A percentile compares a stretch with the other conserved stretches of the same genome.
These are phyloP conservation scores for Rhingia campestris DNA, from an alignment of 2,888 invertebrate genomes.

Conservation along the genomic window DNA sequence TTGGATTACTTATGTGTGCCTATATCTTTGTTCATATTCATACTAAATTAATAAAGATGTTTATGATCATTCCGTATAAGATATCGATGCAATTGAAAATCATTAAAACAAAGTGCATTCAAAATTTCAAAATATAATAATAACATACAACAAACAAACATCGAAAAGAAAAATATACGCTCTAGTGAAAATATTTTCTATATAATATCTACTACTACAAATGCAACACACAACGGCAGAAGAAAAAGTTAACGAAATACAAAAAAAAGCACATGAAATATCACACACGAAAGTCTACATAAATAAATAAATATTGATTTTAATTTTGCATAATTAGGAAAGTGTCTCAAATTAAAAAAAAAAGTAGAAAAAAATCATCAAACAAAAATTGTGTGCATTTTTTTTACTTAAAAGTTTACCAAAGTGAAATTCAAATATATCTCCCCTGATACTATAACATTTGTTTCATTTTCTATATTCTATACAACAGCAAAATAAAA, in stretches of 20 bases:
- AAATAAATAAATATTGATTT: constrained; percentile 61
- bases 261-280: constrained; percentile 57
- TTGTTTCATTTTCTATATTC: constrained; percentile 8
- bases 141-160: background rate
- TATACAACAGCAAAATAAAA: constrained; percentile 8
- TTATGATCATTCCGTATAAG: constrained; percentile 53
- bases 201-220: constrained; percentile 52
- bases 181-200: constrained; percentile 63
- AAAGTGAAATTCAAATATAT: constrained; percentile 51
- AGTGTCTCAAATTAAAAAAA: constrained; percentile 48
- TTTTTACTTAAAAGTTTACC: constrained; percentile 19
- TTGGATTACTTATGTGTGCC: constrained; percentile 56
- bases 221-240: constrained; percentile 53
- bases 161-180: constrained; percentile 21
- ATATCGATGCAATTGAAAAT: constrained; percentile 61
- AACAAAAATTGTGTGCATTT: constrained; percentile 7
- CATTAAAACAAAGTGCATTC: constrained; percentile 56
- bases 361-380: constrained; percentile 4
- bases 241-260: constrained; percentile 67
- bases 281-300: constrained; percentile 30
- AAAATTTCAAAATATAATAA: constrained; percentile 49
- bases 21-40: constrained; percentile 7
- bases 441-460: background rate
- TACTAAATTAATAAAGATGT: constrained; percentile 50
- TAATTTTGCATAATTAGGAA: constrained; percentile 62